Base-by-base conservation (phyloP, 2,797 vertebrate species). In the Sphenopsis melanotis region DNA sequence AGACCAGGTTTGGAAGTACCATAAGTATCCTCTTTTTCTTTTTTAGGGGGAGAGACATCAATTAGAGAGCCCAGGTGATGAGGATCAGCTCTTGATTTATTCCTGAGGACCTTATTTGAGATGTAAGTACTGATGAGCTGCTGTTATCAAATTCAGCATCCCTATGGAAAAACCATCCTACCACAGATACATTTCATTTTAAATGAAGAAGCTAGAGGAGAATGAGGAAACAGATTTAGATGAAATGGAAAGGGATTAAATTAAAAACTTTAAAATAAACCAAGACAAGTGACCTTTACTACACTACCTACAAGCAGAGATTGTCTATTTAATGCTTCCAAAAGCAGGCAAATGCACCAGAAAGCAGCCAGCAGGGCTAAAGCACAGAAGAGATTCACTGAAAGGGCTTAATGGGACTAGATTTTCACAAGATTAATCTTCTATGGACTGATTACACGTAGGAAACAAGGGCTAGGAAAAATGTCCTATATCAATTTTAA, bases 381-480 rank as follows among this genome's bases (percentile, higher is more conserved):
- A 42, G 4, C 32, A 37, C 29, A 41, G 49, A 41, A 68, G 15
- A 44, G 30, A 70, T n/a, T 60, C 60, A 46, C 46, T 59, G 44
- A 49, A 81, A 56, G 15, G 39, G 44, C 57, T 75, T 84, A 56
- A 92, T 30, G 22, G 52, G 39, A 71, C 60, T 39, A n/a, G 24
- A 50, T 72, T 93, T 89, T 89, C 74, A 44, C 9, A 47, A 55
- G n/a, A 69, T 72, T 85, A 47, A 83, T 85, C 32, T 84, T 77
- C 71, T 83, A 2, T n/a, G 29, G 46, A 52, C 50, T 76, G 36
- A 39, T 61, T 68, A 78, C 20, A 71, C 0, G 1, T 59, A 76
- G 47, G 70, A 84, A 89, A 65, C 42, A n/a, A 68, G 50, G 49
- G 12, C 36, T 69, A 55, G 63, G 30, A 72, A 55, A 47, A 23